Evolutionary conservation across 92 coral and sea anemone genomes (phyloP).

Genomic region (Epizoanthus rinbou): DNA sequence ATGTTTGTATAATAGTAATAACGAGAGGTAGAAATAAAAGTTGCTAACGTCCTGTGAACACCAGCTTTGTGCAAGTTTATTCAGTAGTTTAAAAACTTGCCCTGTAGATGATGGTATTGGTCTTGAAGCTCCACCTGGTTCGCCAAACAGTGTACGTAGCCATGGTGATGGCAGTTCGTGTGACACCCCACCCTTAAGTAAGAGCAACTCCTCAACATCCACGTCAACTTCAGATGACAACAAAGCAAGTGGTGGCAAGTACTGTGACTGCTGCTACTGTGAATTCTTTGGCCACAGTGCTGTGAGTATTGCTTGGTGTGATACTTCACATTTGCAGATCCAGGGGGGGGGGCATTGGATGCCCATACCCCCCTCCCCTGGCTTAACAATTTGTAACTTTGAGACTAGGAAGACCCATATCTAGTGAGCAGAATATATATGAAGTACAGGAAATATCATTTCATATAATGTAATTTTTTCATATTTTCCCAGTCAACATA

Average conservation of each 20-base stretch:
- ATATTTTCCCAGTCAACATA: too few relatives aligned
- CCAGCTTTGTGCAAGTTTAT: background rate
- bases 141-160: conserved; percentile 84
- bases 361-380: background rate
- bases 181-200: conserved; percentile 71
- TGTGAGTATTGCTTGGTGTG: conserved; percentile 50
- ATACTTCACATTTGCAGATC: too few relatives aligned
- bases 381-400: too few relatives aligned
- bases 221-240: conserved; percentile 67
- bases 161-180: conserved; percentile 85
- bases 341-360: background rate
- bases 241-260: conserved; percentile 73
- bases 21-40: too few relatives aligned
- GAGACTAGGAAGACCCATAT: too few relatives aligned
- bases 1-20: too few relatives aligned
- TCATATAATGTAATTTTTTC: too few relatives aligned
- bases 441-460: too few relatives aligned
- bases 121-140: conserved; percentile 79
- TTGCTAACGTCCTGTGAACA: too few relatives aligned
- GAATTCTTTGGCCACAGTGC: conserved; percentile 85
- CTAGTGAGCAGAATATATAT: too few relatives aligned
- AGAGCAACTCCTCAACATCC: conserved; percentile 64
- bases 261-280: conserved; percentile 88
- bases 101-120: conserved; percentile 56
- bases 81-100: background rate